These are phyloP conservation scores for Nycticryphes semicollaris DNA, from an alignment of 2,113 vertebrate genomes.

Conservation along the genomic window DNA sequence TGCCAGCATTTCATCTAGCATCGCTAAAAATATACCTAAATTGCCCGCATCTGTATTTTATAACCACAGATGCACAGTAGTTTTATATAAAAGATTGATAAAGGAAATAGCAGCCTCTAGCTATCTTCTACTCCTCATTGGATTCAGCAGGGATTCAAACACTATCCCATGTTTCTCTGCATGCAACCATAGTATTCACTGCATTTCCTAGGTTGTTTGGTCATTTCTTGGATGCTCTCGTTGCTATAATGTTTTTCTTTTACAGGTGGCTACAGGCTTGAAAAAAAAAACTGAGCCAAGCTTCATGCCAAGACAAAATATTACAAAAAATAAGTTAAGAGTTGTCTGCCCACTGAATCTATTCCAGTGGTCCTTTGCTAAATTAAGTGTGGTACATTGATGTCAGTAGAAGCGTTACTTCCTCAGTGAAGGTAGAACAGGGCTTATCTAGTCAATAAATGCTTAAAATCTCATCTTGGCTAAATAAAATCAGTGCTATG, in stretches of 20 bases:
- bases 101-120: neutral
- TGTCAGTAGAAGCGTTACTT: neutral
- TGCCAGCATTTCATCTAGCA: neutral
- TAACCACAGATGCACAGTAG: neutral
- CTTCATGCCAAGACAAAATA: neutral
- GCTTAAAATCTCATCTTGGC: neutral
- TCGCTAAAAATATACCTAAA: neutral
- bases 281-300: neutral
- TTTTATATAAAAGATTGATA: neutral
- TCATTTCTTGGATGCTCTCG: constrained; percentile 29
- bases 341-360: neutral
- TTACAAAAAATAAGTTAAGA: neutral
- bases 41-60: neutral
- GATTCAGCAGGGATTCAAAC: neutral
- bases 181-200: neutral
- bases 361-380: neutral
- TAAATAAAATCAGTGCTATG: neutral
- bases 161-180: neutral
- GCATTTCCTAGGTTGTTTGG: constrained; percentile 16
- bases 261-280: neutral
- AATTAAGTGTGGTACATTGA: neutral
- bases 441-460: neutral
- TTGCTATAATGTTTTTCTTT: neutral
- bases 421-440: neutral
- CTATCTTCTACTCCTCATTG: neutral